A percentile compares a stretch with the other conserved stretches of the same genome.
Conservation (phyloP, 2,113 vertebrate species). For the Stigmatopora argus region DNA sequence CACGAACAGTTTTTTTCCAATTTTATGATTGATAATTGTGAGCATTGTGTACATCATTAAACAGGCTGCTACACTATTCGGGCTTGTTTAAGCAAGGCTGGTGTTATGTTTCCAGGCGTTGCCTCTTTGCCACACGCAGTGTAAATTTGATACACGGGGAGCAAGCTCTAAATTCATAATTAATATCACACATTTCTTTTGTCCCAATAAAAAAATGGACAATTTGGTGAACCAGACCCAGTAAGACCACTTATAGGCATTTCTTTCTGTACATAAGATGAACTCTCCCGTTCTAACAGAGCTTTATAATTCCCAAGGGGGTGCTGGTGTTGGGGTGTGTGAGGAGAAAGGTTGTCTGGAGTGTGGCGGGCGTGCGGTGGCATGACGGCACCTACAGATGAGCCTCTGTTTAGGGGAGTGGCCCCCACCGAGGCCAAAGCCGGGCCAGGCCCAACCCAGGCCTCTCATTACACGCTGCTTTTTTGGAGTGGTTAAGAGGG, state of each 20-base stretch:
- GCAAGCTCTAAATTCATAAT: slow-evolving; percentile 30
- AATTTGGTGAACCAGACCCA: background rate
- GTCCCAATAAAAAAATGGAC: slow-evolving; percentile 20
- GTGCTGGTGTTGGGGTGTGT: slow-evolving; percentile 27
- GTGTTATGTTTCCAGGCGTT: slow-evolving; percentile 53
- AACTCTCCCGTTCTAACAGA: slow-evolving; percentile 18
- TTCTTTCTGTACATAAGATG: slow-evolving; percentile 9
- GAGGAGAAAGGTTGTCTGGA: slow-evolving; percentile 54
- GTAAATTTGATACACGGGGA: slow-evolving; percentile 39
- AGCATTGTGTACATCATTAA: slow-evolving; percentile 62
- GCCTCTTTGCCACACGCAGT: slow-evolving; percentile 36
- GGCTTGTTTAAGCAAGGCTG: slow-evolving; percentile 63
- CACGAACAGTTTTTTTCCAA: too few species aligned
- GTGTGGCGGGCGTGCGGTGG: slow-evolving; percentile 54
- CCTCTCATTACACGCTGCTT: slow-evolving; percentile 86
- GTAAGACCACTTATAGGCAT: background rate
- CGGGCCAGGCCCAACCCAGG: slow-evolving; percentile 66
- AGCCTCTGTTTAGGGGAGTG: slow-evolving; percentile 66
- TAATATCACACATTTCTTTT: slow-evolving; percentile 21
- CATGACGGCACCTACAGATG: slow-evolving; percentile 66
- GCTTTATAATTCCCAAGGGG: slow-evolving; percentile 49
- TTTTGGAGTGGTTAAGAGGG: slow-evolving; percentile 82
- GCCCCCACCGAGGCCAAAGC: slow-evolving; percentile 70
- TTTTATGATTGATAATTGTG: slow-evolving; percentile 48
- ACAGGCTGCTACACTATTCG: slow-evolving; percentile 58